These are phyloP conservation scores for Echeneis naucrates DNA, from an alignment of 2,797 vertebrate species.

Conservation along the genomic window DNA sequence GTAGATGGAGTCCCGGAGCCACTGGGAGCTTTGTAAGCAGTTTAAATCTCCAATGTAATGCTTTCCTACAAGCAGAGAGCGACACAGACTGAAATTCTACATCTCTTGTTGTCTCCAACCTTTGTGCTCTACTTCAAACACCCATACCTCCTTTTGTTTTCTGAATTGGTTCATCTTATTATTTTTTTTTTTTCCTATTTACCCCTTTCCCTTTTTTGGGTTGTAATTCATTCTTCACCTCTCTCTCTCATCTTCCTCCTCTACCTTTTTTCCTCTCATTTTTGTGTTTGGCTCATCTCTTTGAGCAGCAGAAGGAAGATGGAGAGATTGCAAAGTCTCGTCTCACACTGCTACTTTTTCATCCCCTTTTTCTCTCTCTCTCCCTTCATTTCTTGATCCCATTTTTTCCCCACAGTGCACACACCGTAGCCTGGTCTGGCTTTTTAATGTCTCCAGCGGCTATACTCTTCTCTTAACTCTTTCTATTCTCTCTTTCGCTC, in stretches of 20 bases:
- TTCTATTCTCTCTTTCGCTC: conserved; percentile 31
- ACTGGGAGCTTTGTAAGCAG: conserved; percentile 73
- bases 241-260: not conserved
- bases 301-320: too few species aligned
- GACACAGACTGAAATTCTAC: conserved; percentile 60
- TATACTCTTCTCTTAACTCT: conserved; percentile 43
- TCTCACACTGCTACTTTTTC: conserved; percentile 66
- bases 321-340: conserved; percentile 63
- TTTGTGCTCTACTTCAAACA: conserved; percentile 38
- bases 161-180: conserved; percentile 47
- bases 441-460: conserved; percentile 66
- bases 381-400: conserved; percentile 43
- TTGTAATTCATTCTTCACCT: too few species aligned
- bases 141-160: conserved; percentile 52
- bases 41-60: conserved; percentile 66
- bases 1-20: conserved; percentile 69
- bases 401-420: conserved; percentile 50
- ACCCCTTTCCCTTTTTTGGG: too few species aligned
- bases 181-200: conserved; percentile 12
- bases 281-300: conserved; percentile 45
- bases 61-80: conserved; percentile 59
- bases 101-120: conserved; percentile 47
- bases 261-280: conserved; percentile 37
- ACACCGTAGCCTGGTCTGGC: conserved; percentile 64
- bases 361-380: conserved; percentile 53